Percentiles rank a stretch among this genome's conserved stretches.
These are phyloP conservation scores for Pandemis corylana DNA, from an alignment of 2,888 invertebrate genomes.

Conservation along the genomic window DNA sequence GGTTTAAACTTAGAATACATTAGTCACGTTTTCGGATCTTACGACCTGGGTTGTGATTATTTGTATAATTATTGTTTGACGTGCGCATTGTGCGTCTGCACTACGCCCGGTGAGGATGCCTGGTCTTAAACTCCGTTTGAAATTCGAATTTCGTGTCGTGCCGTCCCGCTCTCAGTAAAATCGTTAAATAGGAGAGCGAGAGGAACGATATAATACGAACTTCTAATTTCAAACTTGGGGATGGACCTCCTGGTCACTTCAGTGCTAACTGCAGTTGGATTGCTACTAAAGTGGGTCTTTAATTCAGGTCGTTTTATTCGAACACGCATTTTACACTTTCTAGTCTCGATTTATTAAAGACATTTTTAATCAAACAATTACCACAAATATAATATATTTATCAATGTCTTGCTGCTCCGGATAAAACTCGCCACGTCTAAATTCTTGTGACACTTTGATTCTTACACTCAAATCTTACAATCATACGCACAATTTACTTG, in stretches of 20 bases:
- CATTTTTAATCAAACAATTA: constrained; percentile 52
- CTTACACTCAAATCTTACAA: constrained; percentile 7
- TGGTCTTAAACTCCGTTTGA: too few species aligned
- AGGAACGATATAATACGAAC: too few species aligned
- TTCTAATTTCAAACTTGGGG: too few species aligned
- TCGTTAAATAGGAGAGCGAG: too few species aligned
- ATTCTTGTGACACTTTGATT: constrained; percentile 1
- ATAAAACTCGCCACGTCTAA: constrained; percentile 17
- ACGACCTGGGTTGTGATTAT: constrained; percentile 59
- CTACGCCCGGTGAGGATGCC: background rate
- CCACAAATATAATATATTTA: constrained; percentile 4
- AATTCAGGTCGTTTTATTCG: constrained; percentile 67
- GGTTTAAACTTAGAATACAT: constrained; percentile 52
- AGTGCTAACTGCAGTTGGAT: background rate
- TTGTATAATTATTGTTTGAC: constrained; percentile 31
- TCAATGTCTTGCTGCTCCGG: constrained; percentile 12
- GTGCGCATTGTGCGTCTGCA: background rate
- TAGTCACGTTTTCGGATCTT: constrained; percentile 65
- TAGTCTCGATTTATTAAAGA: constrained; percentile 78
- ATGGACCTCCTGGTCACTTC: background rate
- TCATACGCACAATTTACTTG: constrained; percentile 19
- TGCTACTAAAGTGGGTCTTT: background rate
- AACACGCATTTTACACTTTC: constrained; percentile 74
- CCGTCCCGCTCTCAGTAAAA: too few species aligned
- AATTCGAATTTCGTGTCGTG: too few species aligned